phyloP scores from a whole-genome alignment of 2,888 invertebrate genomes.

The Watsonalla cultraria region DNA sequence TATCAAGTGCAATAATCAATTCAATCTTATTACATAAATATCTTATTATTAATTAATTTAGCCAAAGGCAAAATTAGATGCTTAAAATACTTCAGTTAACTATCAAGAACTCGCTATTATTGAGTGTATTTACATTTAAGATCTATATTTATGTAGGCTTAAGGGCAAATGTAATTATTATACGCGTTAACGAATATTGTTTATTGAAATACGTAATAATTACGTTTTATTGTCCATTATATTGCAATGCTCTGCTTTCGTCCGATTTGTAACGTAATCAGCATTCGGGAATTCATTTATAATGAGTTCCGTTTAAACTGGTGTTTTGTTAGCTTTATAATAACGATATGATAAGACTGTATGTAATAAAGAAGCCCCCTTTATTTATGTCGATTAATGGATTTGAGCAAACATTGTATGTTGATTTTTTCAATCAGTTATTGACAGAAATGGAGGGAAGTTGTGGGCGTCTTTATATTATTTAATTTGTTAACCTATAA shows the following conservation, averaged over 20 bases:
- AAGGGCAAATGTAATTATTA: no score
- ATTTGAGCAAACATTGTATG: background rate
- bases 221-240: background rate
- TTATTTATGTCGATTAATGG: background rate
- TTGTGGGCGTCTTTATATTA: background rate
- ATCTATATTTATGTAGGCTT: background rate
- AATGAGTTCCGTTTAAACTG: conserved; percentile 12
- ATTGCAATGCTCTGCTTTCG: background rate
- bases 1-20: conserved; percentile 62
- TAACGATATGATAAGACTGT: conserved; percentile 64
- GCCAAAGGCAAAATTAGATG: conserved; percentile 62
- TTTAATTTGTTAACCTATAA: background rate
- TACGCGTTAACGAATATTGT: background rate
- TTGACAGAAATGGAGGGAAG: no score
- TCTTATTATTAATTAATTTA: conserved; percentile 38
- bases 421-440: no score
- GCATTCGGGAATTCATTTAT: background rate
- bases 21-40: conserved; percentile 6
- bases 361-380: conserved; percentile 35
- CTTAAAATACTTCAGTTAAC: conserved; percentile 26
- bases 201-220: background rate
- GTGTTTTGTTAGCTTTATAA: conserved; percentile 47
- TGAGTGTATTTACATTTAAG: background rate
- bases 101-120: conserved; percentile 16
- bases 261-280: background rate